phyloP scores from a whole-genome alignment of 2,888 invertebrate species.

The Atethmia centrago region DNA sequence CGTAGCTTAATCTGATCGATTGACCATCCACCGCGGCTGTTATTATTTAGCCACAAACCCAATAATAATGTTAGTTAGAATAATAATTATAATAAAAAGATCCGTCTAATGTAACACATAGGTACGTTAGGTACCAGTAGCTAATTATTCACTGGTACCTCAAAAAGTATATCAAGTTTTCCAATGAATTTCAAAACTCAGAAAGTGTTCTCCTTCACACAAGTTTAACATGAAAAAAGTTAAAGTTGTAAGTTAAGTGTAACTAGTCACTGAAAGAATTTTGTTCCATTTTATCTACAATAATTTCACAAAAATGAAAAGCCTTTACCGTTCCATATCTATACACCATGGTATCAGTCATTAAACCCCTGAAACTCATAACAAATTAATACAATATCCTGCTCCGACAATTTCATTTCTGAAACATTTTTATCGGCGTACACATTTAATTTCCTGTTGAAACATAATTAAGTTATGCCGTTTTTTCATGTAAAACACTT shows the following conservation, averaged over 20 bases:
- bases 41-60: too few species aligned
- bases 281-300: background rate
- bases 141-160: background rate
- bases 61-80: too few species aligned
- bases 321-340: background rate
- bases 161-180: background rate
- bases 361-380: constrained; percentile 49
- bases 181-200: background rate
- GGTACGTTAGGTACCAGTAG: background rate
- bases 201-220: too few species aligned
- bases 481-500: constrained; percentile 66
- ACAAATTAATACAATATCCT: constrained; percentile 71
- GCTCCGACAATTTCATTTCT: constrained; percentile 64
- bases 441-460: constrained; percentile 82
- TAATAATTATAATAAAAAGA: too few species aligned
- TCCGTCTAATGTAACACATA: too few species aligned
- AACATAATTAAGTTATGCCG: constrained; percentile 75
- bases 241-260: too few species aligned
- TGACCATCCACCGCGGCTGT: too few species aligned
- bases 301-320: background rate
- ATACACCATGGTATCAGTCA: constrained; percentile 14
- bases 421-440: constrained; percentile 67
- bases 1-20: too few species aligned
- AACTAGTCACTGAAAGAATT: background rate
- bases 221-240: too few species aligned